Conservation (phyloP, 2,888 invertebrate species). For the Malachius bipustulatus region DNA sequence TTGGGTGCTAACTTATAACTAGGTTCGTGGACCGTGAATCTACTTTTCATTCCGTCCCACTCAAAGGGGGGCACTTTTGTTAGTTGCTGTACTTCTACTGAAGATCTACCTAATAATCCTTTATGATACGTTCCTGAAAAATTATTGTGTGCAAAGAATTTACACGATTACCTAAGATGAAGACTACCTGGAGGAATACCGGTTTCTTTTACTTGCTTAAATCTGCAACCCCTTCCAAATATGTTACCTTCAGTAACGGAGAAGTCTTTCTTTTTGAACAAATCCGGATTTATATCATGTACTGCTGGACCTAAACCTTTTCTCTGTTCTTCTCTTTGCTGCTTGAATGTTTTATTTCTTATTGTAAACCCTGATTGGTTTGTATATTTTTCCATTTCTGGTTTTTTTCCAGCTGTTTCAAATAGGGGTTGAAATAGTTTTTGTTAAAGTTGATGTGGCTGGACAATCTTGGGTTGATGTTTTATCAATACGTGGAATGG, state of each 20-base stretch:
- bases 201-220: not conserved
- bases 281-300: not conserved
- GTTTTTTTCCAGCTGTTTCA: no score
- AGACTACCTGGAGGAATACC: not conserved
- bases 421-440: no score
- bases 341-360: no score
- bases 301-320: not conserved
- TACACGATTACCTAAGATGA: no score
- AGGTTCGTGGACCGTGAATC: conserved; percentile 24
- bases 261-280: not conserved
- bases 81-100: conserved; percentile 17
- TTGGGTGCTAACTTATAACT: conserved; percentile 26
- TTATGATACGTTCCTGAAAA: not conserved
- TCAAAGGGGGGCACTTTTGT: conserved; percentile 27
- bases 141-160: no score
- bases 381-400: no score
- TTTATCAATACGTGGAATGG: no score
- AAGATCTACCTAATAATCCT: not conserved
- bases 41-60: conserved; percentile 26
- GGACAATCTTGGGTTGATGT: no score
- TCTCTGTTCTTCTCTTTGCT: not conserved
- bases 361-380: no score
- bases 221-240: not conserved
- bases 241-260: not conserved
- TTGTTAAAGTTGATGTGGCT: no score